Base-by-base conservation (phyloP, 2,113 vertebrate genomes). In the Octodon degus region DNA sequence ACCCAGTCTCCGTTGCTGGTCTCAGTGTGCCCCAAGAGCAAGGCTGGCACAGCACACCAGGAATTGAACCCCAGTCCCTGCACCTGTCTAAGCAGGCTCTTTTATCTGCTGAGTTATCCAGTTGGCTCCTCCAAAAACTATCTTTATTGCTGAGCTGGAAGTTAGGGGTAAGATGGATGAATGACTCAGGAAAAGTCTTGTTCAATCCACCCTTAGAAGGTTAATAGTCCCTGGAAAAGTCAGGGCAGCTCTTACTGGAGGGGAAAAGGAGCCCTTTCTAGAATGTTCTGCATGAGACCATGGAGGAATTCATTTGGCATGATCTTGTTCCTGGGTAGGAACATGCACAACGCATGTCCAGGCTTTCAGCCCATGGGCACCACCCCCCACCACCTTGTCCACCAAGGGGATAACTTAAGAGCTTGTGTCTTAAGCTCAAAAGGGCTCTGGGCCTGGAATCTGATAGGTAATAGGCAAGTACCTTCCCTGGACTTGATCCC, bases 261-360 rank as follows among this genome's bases (percentile, higher is more conserved):
- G 86, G 37, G 63, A 92, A 91, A 72, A 86, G 37, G 76, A 93
- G 85, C 27, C 19, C 68, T 76, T 91, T 47, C 88, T 63, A 93
- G 89, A 34, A 60, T 92, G 22, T 24, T 82, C 27, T 81, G n/a
- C 14, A 24, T 30, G 5, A 0, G 4, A 68, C 76, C 55, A 3
- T 70, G 63, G 50, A 88, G 80, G 68, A 83, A 58, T 47, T 72
- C 81, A 14, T 25, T 74, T 40, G 89, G 55, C 43, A 80, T 2
- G 1, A 25, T 43, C 50, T 27, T 34, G 27, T 25, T 94, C 65
- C 65, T 60, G 50, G 68, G 11, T 67, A 88, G 83, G 65, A 89
- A 17, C 34, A 30, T 12, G 37, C n/a, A 76, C 5, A 89, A 22
- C 17, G 24, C 50, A 89, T 43, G 24, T 13, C 65, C 60, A 86